Evolutionary conservation across 64 coral and sea anemone genomes (phyloP).

Genomic region (Pachyseris speciosa): DNA sequence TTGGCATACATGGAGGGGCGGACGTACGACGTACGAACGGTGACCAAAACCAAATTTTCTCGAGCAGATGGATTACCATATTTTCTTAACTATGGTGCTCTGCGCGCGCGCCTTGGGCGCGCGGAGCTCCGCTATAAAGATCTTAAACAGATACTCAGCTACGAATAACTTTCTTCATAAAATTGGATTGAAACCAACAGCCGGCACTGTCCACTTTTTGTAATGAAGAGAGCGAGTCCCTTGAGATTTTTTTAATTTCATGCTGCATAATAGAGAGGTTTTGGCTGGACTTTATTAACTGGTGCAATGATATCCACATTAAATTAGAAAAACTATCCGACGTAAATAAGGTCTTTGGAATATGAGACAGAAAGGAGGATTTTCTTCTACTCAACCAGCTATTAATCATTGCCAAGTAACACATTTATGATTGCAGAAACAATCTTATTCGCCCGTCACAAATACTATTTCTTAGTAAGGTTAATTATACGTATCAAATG

Average conservation of each 20-base stretch:
- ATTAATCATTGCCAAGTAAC: not conserved
- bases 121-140: too few relatives aligned
- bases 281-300: not conserved
- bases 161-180: not conserved
- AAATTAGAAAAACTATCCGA: not conserved
- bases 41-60: too few relatives aligned
- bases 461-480: not conserved
- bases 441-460: not conserved
- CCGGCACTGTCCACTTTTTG: not conserved
- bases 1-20: too few relatives aligned
- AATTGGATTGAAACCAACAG: not conserved
- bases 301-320: not conserved
- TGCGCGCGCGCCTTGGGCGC: too few relatives aligned
- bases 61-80: too few relatives aligned
- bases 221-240: not conserved
- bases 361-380: not conserved
- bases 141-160: not conserved
- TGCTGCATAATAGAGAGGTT: not conserved
- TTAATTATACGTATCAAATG: not conserved
- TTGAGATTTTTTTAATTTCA: not conserved
- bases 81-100: too few relatives aligned
- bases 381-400: not conserved
- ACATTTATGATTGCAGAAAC: slow-evolving; percentile 1
- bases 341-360: not conserved
- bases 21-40: too few relatives aligned